Conservation (phyloP, 2,113 vertebrate species). For the Aegithalos caudatus region DNA sequence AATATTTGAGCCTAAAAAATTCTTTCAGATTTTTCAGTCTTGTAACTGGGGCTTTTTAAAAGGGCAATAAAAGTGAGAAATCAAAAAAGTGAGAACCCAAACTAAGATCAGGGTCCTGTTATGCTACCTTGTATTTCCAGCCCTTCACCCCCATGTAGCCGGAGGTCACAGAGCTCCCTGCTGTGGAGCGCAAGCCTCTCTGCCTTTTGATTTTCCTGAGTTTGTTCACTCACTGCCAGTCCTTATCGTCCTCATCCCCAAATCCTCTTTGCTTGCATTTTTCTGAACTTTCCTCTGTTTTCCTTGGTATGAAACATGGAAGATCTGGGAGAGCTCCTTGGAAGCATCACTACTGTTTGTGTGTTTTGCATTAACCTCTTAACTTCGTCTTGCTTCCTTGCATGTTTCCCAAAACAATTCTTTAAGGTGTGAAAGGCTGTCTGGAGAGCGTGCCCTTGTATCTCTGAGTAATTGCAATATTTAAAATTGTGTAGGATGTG, state of each 20-base stretch:
- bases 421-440: not conserved
- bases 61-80: not conserved
- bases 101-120: not conserved
- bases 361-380: not conserved
- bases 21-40: not conserved
- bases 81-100: not conserved
- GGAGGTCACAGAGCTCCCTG: not conserved
- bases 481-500: not conserved
- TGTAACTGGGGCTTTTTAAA: not conserved
- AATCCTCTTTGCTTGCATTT: not conserved
- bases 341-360: not conserved
- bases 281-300: not conserved
- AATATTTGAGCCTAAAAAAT: not conserved
- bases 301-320: not conserved
- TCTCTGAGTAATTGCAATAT: slow-evolving; percentile 22
- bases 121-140: not conserved
- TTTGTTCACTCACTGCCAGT: not conserved
- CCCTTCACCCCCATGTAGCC: accelerated
- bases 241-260: not conserved
- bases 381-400: not conserved
- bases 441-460: not conserved
- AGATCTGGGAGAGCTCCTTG: not conserved
- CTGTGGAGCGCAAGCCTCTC: not conserved
- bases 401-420: not conserved
- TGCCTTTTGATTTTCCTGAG: not conserved